Evolutionary conservation across 1,140 invertebrate species (phyloP).

Genomic region (Euura saliciscinereae): DNA sequence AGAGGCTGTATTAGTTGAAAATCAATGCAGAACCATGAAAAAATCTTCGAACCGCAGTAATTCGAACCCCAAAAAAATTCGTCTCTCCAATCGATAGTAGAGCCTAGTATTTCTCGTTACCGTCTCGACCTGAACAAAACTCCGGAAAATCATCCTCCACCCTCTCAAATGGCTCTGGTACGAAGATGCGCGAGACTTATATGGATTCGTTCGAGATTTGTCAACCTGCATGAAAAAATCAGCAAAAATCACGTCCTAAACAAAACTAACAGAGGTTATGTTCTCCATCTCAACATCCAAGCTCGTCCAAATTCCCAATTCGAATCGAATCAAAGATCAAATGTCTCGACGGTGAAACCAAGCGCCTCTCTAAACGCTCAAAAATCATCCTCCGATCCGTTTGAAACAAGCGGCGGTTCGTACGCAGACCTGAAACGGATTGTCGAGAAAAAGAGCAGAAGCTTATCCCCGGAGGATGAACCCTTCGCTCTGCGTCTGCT

Average conservation of each 20-base stretch:
- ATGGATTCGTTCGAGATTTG: not conserved
- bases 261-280: not conserved
- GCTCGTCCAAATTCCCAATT: not conserved
- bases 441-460: not conserved
- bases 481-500: slow-evolving; percentile 20
- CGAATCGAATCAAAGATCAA: not conserved
- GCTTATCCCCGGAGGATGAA: not conserved
- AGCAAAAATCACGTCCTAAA: not conserved
- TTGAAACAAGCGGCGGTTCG: not conserved
- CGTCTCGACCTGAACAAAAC: not conserved
- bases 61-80: not conserved
- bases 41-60: not conserved
- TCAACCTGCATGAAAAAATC: not conserved
- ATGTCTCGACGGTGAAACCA: no score
- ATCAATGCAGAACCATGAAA: not conserved
- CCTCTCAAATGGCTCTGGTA: not conserved
- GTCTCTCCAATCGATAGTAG: not conserved
- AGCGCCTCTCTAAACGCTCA: no score
- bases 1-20: no score
- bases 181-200: not conserved
- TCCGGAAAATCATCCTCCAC: not conserved
- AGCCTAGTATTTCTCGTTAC: not conserved
- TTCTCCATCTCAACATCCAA: not conserved
- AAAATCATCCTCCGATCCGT: no score
- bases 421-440: not conserved